Conservation (phyloP, 2,888 invertebrate species). For the Graphium colonna region DNA sequence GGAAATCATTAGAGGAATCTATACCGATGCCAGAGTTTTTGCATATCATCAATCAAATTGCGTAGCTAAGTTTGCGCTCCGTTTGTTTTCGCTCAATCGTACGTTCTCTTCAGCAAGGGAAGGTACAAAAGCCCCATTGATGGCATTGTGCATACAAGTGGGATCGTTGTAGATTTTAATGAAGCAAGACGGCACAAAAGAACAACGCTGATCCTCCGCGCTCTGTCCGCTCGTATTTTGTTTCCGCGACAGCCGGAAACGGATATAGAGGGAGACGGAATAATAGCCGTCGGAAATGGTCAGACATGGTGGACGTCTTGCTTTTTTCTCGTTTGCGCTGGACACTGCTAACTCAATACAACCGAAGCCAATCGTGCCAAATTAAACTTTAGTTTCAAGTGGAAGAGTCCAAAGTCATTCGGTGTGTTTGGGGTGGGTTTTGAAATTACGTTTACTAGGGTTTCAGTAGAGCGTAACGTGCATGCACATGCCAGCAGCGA, state of each 20-base stretch:
- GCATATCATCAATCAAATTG: too few species aligned
- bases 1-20: too few species aligned
- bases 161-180: conserved; percentile 38
- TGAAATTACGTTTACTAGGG: conserved; percentile 39
- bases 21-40: too few species aligned
- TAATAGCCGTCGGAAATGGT: conserved; percentile 80
- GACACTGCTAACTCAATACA: conserved; percentile 67
- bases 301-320: conserved; percentile 75
- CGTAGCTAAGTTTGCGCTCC: too few species aligned
- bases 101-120: background rate
- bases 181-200: conserved; percentile 32
- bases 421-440: conserved; percentile 26
- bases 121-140: conserved; percentile 30
- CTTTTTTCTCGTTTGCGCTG: conserved; percentile 67
- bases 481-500: conserved; percentile 37
- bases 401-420: conserved; percentile 26
- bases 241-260: conserved; percentile 76
- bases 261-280: conserved; percentile 80
- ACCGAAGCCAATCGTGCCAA: conserved; percentile 30
- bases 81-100: too few species aligned
- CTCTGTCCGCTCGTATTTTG: conserved; percentile 67
- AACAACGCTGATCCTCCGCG: conserved; percentile 34
- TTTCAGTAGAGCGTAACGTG: conserved; percentile 46
- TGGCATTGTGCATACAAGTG: conserved; percentile 32
- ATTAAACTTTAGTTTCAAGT: conserved; percentile 22